Base-by-base conservation (phyloP, 1,140 invertebrate genomes). In the Panagrolaimus sp. region DNA sequence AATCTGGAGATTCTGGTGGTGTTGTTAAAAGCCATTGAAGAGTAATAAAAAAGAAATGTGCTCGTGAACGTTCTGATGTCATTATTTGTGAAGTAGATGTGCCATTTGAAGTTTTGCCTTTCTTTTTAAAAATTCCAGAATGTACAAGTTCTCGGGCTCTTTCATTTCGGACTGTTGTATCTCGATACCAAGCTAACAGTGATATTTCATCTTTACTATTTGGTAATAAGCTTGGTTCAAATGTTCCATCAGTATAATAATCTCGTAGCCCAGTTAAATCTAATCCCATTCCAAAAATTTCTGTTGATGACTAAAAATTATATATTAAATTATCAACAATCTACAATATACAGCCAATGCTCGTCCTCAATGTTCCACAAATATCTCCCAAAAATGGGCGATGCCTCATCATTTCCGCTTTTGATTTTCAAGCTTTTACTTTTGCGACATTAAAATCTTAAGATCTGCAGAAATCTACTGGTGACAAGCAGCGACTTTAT, bases 121-220 rank as follows among this genome's bases (percentile, higher is more conserved):
- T 57, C 16, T 57, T 57, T 27, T 57, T 57, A 20, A 57, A 57
- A 16, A 57, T 16, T 20, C 51, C 51, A 20, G 51, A 25, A 57
- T 57, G 51, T 11, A 27, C 51, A 20, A 57, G 20, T 25, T 57
- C 51, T 2, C 51, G 51, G 5, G 51, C 20, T 27, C 27, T 13
- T 57, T 57, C 51, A 57, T 57, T 27, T 20, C 51, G 51, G 4
- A 27, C 5, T 1, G 27, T 27, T 5, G 27, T 4, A 25, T 57
- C 20, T 1, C 51, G 8, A 25, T 57, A 57, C 51, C 11, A 20
- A 2, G 14, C 4, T 11, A 57, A 16, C n/a, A 57, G 51, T 1
- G 51, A 57, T 20, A 16, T 27, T 13, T 57, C 51, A 27, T 20
- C 20, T 8, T 8, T 13, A n/a, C 27, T 11, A 13, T 27, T 27